A percentile compares a stretch with the other conserved stretches of the same genome.
Conservation (phyloP, 2,797 vertebrate genomes). For the Sebastes glaucus region DNA sequence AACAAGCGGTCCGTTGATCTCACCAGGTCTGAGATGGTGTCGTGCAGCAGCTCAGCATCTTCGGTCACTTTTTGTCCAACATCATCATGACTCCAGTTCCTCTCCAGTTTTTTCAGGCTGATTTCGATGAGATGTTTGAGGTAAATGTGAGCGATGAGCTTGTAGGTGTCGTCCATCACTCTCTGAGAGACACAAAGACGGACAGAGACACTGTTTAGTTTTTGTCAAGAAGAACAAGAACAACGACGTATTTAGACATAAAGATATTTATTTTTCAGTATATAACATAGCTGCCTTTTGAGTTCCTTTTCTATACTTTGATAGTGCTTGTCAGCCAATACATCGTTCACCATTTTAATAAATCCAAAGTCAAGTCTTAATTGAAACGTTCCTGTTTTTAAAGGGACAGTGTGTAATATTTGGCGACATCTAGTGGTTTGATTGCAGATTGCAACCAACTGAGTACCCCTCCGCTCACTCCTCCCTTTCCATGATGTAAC, state of each 20-base stretch:
- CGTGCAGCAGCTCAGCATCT: constrained; percentile 53
- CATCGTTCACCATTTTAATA: not conserved
- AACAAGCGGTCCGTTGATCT: not conserved
- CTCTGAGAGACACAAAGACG: constrained; percentile 26
- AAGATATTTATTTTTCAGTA: not conserved
- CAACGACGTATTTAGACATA: not conserved
- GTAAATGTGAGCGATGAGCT: constrained; percentile 52
- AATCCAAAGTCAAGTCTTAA: not conserved
- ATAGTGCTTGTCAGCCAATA: fast-evolving
- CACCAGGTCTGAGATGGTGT: constrained; percentile 51
- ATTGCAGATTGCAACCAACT: too few relatives aligned
- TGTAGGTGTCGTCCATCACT: constrained; percentile 44
- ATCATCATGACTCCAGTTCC: constrained; percentile 43
- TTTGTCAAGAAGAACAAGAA: not conserved
- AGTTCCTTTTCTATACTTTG: not conserved
- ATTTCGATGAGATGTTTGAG: constrained; percentile 50
- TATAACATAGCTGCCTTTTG: not conserved
- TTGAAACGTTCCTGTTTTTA: not conserved
- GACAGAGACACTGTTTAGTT: not conserved
- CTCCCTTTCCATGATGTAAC: too few relatives aligned
- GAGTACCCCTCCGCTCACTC: too few relatives aligned
- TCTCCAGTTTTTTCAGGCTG: constrained; percentile 24
- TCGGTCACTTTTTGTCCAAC: constrained; percentile 17
- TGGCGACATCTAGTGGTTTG: too few relatives aligned
- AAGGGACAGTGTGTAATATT: not conserved